phyloP scores from a whole-genome alignment of 2,888 invertebrate species.

The Zele albiditarsus region DNA sequence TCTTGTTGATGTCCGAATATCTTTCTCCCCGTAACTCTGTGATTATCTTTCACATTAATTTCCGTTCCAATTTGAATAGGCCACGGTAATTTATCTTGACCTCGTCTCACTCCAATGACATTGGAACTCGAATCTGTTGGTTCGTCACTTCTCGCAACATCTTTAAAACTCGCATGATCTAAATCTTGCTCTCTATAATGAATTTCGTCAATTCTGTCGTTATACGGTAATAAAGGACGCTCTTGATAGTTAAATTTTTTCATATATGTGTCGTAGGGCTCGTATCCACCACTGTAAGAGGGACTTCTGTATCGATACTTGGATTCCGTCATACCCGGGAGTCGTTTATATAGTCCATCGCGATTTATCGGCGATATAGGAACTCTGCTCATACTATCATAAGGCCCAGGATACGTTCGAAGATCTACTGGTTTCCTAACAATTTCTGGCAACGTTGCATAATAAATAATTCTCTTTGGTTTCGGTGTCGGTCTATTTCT shows the following conservation, averaged over 20 bases:
- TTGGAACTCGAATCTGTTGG: conserved; percentile 42
- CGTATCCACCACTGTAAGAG: conserved; percentile 57
- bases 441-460: conserved; percentile 72
- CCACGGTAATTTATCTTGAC: conserved; percentile 61
- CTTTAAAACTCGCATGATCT: conserved; percentile 54
- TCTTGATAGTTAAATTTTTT: conserved; percentile 62
- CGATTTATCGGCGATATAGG: conserved; percentile 44
- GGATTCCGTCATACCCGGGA: conserved; percentile 56
- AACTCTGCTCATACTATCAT: conserved; percentile 55
- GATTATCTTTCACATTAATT: conserved; percentile 66
- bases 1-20: conserved; percentile 63
- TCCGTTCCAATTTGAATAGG: conserved; percentile 67
- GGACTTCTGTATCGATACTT: conserved; percentile 60
- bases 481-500: conserved; percentile 60
- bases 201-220: conserved; percentile 52
- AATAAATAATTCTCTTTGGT: conserved; percentile 71
- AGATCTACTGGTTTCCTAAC: conserved; percentile 69
- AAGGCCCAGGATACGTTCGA: conserved; percentile 62
- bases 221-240: conserved; percentile 49
- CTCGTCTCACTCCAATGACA: conserved; percentile 45
- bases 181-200: conserved; percentile 53
- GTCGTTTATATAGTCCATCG: conserved; percentile 54
- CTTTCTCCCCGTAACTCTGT: conserved; percentile 65
- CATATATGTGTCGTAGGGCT: conserved; percentile 57
- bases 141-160: conserved; percentile 48